Evolutionary conservation across 1,140 invertebrate species (phyloP), one percentile per base, ranked within the genome.

Genomic region (Drosophila nikananu): DNA sequence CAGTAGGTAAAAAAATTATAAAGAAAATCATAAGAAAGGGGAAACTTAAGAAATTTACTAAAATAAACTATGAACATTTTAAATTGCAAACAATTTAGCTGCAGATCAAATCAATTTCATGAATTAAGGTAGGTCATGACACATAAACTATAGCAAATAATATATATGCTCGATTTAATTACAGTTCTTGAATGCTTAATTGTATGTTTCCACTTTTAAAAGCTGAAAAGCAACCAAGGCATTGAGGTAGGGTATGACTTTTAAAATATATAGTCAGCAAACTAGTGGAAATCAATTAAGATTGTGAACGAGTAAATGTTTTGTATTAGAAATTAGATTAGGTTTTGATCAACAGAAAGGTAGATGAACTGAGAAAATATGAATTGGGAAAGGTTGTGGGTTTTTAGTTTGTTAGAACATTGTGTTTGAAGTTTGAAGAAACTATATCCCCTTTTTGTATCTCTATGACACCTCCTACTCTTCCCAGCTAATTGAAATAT

Each of bases 401-500:
- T 35, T 35, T 35, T 13, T 35, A 35, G 35, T 35, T 13, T 13
- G 10, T 35, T 0, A 35, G 35, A 35, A 13, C 17, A 41, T 41
- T 6, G 39, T 17, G 5, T 23, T 15, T 23, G 5, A 7, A 51
- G 17, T 12, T 51, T 1, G 0, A 3, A 30, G 5, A 13, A 51
- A n/a, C n/a, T 21, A 1, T 21, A 54, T 35, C 0, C 3, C n/a
- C 3, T 0, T 5, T 1, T 6, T 21, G 17, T 3, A 21, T 23
- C 4, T 9, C n/a, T 0, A 5, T 15, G n/a, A 8, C 27, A 59
- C 52, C 54, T 25, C 37, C 32, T 35, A 23, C 21, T 63, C 44
- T 25, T 63, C 19, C 19, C 10, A 19, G 21, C 15, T 67, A 42
- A 52, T 70, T 70, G 27, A 70, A 70, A 67, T 30, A 41, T 44